Conservation (phyloP, 2,113 vertebrate genomes). For the Picathartes gymnocephalus region DNA sequence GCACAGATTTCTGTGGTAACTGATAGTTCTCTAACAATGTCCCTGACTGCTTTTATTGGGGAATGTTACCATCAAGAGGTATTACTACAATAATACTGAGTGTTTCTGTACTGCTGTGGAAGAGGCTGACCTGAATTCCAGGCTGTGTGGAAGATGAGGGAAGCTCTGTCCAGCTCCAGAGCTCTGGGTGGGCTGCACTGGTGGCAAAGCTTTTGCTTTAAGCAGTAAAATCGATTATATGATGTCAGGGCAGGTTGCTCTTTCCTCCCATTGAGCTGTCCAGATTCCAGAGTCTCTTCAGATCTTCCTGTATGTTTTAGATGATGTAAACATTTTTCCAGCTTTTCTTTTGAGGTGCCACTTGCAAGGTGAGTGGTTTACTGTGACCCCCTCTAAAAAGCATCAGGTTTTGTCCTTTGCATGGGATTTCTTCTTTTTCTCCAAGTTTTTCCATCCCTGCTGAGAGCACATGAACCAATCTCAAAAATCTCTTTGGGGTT, state of each 20-base stretch:
- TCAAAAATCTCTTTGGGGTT: neutral
- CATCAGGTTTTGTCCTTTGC: neutral
- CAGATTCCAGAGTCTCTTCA: neutral
- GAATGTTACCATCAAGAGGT: neutral
- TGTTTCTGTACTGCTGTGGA: neutral
- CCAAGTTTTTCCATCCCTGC: neutral
- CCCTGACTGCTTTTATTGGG: neutral
- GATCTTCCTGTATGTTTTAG: neutral
- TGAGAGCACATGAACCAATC: neutral
- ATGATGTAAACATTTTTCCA: neutral
- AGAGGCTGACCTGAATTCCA: neutral
- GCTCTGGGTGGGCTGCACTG: neutral
- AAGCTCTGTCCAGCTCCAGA: neutral
- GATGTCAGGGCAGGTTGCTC: neutral
- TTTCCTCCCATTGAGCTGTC: neutral
- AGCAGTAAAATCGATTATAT: rapidly evolving
- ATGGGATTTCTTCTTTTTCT: neutral
- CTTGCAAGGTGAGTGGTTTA: neutral
- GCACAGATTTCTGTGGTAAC: neutral
- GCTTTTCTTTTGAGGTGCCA: neutral
- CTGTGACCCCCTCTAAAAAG: neutral
- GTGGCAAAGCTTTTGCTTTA: neutral
- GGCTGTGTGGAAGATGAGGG: neutral
- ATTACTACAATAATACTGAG: neutral
- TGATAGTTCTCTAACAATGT: neutral